A percentile compares a stretch with the other conserved stretches of the same genome.
phyloP scores from a whole-genome alignment of 2,888 invertebrate genomes.

The Agrotis ipsilon region DNA sequence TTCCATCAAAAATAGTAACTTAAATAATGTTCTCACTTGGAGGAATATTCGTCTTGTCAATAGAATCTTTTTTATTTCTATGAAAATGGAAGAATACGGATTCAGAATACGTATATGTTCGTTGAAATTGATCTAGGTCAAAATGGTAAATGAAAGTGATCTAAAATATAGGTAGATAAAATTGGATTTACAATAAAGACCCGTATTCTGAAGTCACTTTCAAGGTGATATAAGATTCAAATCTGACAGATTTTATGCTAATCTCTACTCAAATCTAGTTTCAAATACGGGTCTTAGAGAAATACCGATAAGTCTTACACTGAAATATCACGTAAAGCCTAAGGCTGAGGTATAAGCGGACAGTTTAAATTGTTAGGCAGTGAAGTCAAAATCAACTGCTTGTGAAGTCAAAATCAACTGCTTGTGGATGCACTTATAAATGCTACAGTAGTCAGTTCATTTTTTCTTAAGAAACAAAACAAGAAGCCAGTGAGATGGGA shows the following conservation, averaged over 20 bases:
- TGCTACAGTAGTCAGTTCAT: too few species aligned
- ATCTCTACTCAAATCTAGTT: slow-evolving; percentile 17
- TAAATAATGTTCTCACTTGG: background rate
- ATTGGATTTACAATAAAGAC: background rate
- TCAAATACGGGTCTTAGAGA: slow-evolving; percentile 1
- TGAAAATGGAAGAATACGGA: background rate
- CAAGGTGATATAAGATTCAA: slow-evolving; percentile 6
- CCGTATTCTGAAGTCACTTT: background rate
- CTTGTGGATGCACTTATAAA: too few species aligned
- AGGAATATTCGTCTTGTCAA: background rate
- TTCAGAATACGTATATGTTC: too few species aligned
- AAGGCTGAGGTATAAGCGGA: too few species aligned
- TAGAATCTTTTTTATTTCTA: too few species aligned
- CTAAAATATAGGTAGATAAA: background rate
- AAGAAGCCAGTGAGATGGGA: too few species aligned
- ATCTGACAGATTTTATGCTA: slow-evolving; percentile 9
- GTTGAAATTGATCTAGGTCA: too few species aligned
- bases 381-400: too few species aligned
- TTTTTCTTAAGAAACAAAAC: too few species aligned
- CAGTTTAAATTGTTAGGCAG: too few species aligned
- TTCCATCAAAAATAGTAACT: background rate
- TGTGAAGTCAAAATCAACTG: too few species aligned
- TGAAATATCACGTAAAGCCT: background rate
- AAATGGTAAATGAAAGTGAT: too few species aligned
- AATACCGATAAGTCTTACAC: background rate